Conservation (phyloP, 2,888 invertebrate species). For the Chromoteleia sp. region DNA sequence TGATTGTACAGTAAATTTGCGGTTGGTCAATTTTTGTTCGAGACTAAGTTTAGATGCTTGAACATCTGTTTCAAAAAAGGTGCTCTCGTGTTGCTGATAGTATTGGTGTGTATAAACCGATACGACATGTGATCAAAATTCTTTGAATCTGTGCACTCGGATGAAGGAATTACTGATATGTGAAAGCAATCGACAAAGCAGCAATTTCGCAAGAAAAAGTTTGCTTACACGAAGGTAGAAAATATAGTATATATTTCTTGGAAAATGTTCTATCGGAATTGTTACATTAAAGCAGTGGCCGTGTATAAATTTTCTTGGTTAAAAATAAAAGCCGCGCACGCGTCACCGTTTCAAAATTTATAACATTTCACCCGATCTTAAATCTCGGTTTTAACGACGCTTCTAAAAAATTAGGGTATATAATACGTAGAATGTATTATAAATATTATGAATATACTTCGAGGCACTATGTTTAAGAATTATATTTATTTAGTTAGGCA, state of each 20-base stretch:
- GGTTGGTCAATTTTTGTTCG: not conserved
- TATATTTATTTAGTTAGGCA: too few species aligned
- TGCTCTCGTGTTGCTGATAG: not conserved
- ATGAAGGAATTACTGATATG: slow-evolving; percentile 45
- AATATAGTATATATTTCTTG: slow-evolving; percentile 31
- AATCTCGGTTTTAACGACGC: too few species aligned
- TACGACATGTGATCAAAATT: slow-evolving; percentile 47
- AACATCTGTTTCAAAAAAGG: not conserved
- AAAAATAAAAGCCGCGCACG: too few species aligned
- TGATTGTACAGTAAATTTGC: not conserved
- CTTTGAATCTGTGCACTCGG: slow-evolving; percentile 52
- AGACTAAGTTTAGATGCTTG: not conserved
- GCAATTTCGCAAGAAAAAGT: slow-evolving; percentile 32
- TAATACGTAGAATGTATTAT: too few species aligned
- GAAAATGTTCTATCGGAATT: slow-evolving; percentile 8
- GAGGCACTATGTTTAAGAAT: too few species aligned
- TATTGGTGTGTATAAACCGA: slow-evolving; percentile 42
- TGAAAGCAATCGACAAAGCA: slow-evolving; percentile 41
- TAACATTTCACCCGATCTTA: too few species aligned
- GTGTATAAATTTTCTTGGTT: not conserved
- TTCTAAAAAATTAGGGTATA: too few species aligned
- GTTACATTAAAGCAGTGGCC: slow-evolving; percentile 12
- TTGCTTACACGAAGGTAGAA: slow-evolving; percentile 32
- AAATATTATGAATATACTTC: too few species aligned
- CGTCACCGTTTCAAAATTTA: too few species aligned